Evolutionary conservation across 2,113 vertebrate genomes (phyloP), one percentile per base, ranked within the genome.

Genomic region (Seriola dumerili): DNA sequence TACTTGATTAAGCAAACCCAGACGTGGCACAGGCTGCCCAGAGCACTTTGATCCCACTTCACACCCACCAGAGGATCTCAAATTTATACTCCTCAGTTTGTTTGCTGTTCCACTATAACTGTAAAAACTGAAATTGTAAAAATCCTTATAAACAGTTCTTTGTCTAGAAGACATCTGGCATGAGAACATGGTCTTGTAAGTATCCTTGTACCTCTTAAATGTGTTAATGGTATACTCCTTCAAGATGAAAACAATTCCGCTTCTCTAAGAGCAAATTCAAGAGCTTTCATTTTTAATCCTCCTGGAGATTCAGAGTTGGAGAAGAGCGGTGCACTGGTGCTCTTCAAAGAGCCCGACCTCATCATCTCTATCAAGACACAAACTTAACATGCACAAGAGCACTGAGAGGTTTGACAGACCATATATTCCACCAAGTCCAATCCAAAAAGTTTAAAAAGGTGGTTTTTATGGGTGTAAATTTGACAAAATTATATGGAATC

Each of bases 1-100:
- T 58, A 63, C 82, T 89, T 87, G 69, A 92, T 89, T 83, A 78
- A 72, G 74, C 65, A 78, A 83, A 85, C 50, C 68, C 80, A 89
- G 78, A 88, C 76, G 72, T 64, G 70, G 72, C 65, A 54, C 36
- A 67, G 21, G 75, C 77, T 64, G 74, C 81, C 67, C 70, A 59
- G 54, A 88, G 83, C 77, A 85, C 86, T 90, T 80, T 88, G 80
- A 91, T 82, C 70, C 86, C 72, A 55, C 72, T 83, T 91, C 64
- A 65, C 79, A 83, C 72, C 80, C 55, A 72, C 65, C 48, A 69
- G 69, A 82, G 72, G 64, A 85, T 80, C 59, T 61, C 55, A 78
- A 69, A 76, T 70, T 70, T 84, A 74, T 70, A 44, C 36, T 52
- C 68, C 69, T 68, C 29, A 62, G 58, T 84, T 85, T 87, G 77